These are phyloP conservation scores for Onychomys leucogaster DNA, from an alignment of 2,797 vertebrate genomes.

Conservation along the genomic window DNA sequence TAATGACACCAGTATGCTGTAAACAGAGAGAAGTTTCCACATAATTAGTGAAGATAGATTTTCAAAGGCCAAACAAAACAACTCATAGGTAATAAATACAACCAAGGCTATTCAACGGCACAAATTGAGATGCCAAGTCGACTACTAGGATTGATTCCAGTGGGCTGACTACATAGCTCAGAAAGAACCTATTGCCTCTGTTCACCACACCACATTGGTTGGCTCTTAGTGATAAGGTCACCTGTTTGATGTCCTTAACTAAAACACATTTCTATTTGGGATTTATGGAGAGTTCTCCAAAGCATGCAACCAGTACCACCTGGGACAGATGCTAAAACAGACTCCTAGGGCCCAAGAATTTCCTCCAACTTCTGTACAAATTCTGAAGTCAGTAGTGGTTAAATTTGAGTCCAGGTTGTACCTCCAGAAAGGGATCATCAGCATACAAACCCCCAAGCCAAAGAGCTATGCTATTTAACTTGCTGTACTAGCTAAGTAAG, in stretches of 20 bases:
- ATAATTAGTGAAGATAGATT: conserved; percentile 58
- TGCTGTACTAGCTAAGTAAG: conserved; percentile 32
- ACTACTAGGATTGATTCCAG: conserved; percentile 42
- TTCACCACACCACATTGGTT: not conserved
- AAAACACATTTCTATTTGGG: not conserved
- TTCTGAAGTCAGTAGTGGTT: conserved; percentile 3
- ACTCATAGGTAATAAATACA: conserved; percentile 39
- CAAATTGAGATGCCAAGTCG: conserved; percentile 24
- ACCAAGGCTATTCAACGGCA: conserved; percentile 3
- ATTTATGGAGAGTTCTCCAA: not conserved
- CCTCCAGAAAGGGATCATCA: conserved; percentile 5
- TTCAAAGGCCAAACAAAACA: conserved; percentile 52
- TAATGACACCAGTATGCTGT: conserved; percentile 19
- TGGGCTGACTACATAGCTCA: conserved; percentile 14
- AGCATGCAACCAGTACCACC: not conserved
- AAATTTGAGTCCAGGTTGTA: conserved; percentile 22
- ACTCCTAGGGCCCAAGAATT: not conserved
- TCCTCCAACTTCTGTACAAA: not conserved
- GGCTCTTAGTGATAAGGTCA: not conserved
- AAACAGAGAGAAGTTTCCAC: conserved; percentile 14
- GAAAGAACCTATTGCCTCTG: conserved; percentile 34
- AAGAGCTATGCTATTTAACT: conserved; percentile 19
- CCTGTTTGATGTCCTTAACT: conserved; percentile 26
- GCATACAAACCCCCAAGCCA: not conserved
- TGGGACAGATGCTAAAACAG: conserved; percentile 34